Evolutionary conservation across 2,113 vertebrate genomes (phyloP).

Genomic region (Alligator mississippiensis): DNA sequence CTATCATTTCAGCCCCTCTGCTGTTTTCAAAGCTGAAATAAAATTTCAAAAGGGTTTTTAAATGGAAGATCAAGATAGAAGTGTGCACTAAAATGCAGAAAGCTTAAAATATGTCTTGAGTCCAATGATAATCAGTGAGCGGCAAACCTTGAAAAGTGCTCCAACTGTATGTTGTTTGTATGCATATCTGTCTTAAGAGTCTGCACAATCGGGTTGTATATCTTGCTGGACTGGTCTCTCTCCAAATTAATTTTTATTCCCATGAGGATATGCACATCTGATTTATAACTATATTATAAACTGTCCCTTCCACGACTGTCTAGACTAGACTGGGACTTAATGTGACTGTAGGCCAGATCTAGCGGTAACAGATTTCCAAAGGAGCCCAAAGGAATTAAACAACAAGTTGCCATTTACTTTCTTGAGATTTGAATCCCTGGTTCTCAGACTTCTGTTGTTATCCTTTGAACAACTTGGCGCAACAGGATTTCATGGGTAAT

Average conservation of each 20-base stretch:
- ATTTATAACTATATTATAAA: background rate
- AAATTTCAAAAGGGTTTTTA: background rate
- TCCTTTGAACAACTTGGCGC: background rate
- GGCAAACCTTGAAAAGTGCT: background rate
- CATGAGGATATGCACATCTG: background rate
- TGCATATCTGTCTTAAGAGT: background rate
- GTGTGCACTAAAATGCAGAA: rapidly evolving
- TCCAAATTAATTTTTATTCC: background rate
- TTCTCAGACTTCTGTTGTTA: background rate
- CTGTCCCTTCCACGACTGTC: background rate
- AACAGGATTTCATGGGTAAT: background rate
- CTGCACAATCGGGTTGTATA: background rate
- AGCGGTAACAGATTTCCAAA: background rate
- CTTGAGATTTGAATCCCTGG: background rate
- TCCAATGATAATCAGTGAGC: background rate
- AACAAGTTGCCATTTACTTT: background rate
- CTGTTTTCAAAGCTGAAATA: background rate
- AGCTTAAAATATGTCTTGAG: background rate
- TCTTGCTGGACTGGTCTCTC: background rate
- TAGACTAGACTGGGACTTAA: background rate
- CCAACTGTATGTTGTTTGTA: background rate
- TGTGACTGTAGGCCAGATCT: background rate
- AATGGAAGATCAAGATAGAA: background rate
- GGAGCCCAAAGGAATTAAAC: background rate
- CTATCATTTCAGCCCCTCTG: background rate